phyloP scores from a whole-genome alignment of 1,140 invertebrate genomes.

The Centruroides vittatus region DNA sequence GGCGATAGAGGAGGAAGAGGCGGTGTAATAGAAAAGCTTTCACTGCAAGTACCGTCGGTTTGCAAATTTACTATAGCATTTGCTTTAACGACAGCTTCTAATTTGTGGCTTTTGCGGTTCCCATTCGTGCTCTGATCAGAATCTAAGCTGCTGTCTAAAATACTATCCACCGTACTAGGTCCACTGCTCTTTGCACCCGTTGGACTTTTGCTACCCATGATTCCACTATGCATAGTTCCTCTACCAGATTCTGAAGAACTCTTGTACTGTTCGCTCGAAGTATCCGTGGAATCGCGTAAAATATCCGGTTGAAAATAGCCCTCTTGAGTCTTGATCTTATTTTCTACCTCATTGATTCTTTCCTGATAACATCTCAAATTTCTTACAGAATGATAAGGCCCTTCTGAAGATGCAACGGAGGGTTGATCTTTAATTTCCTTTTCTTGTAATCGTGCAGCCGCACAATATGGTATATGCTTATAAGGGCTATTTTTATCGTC shows the following conservation, averaged over 20 bases:
- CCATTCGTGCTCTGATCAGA: constrained; percentile 18
- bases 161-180: constrained; percentile 7
- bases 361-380: constrained; percentile 4
- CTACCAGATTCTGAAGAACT: constrained; percentile 29
- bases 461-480: constrained; percentile 1
- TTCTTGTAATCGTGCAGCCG: neutral
- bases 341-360: neutral
- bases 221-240: constrained; percentile 25
- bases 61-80: constrained; percentile 13
- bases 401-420: neutral
- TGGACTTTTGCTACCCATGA: constrained; percentile 11
- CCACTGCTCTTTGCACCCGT: constrained; percentile 12
- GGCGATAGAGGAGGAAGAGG: constrained; percentile 59
- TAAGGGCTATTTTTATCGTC: constrained; percentile 7
- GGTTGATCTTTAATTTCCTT: neutral
- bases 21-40: constrained; percentile 53
- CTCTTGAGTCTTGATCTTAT: neutral
- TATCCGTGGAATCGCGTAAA: neutral
- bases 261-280: constrained; percentile 13
- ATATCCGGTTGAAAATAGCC: constrained; percentile 1
- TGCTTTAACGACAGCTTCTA: neutral
- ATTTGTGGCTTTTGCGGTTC: neutral
- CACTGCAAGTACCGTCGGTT: constrained; percentile 37
- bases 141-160: constrained; percentile 24
- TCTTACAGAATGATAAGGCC: constrained; percentile 1